Percentiles rank a stretch among this genome's conserved stretches.
Conservation (phyloP, 1,140 invertebrate species). For the Bombus sibiricus region DNA sequence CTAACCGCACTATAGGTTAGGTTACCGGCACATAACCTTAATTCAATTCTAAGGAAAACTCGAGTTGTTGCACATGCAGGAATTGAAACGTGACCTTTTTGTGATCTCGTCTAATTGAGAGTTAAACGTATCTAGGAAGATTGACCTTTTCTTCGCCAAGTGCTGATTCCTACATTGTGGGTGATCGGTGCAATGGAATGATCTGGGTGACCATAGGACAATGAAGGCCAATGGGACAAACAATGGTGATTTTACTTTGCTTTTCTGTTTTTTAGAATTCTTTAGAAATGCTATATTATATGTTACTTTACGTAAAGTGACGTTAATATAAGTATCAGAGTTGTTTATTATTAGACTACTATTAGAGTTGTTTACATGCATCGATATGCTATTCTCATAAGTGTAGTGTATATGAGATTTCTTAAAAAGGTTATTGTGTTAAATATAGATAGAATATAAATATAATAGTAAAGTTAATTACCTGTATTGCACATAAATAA, state of each 20-base stretch:
- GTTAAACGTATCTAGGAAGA: background rate
- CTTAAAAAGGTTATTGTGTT: background rate
- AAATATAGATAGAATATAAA: background rate
- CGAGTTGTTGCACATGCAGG: background rate
- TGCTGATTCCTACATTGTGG: constrained; percentile 58
- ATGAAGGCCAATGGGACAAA: constrained; percentile 83
- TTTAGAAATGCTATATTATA: too few species aligned
- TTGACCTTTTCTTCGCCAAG: background rate
- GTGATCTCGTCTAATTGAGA: background rate
- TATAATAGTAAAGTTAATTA: too few species aligned
- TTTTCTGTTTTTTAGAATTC: background rate
- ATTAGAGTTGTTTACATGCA: constrained; percentile 11
- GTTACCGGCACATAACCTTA: constrained; percentile 80
- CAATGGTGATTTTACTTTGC: constrained; percentile 76
- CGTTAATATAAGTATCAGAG: background rate
- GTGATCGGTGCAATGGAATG: constrained; percentile 75
- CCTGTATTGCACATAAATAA: too few species aligned
- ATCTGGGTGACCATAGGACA: constrained; percentile 73
- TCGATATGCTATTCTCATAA: too few species aligned
- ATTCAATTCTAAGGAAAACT: constrained; percentile 5
- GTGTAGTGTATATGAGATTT: background rate
- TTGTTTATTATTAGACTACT: background rate
- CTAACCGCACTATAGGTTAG: constrained; percentile 74
- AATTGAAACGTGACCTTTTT: background rate
- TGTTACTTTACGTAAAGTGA: background rate